Percentiles rank a stretch among this genome's conserved stretches.
Evolutionary conservation across 53 echinoderm and acorn worm species (phyloP).

Genomic region (Arbacia lixula): DNA sequence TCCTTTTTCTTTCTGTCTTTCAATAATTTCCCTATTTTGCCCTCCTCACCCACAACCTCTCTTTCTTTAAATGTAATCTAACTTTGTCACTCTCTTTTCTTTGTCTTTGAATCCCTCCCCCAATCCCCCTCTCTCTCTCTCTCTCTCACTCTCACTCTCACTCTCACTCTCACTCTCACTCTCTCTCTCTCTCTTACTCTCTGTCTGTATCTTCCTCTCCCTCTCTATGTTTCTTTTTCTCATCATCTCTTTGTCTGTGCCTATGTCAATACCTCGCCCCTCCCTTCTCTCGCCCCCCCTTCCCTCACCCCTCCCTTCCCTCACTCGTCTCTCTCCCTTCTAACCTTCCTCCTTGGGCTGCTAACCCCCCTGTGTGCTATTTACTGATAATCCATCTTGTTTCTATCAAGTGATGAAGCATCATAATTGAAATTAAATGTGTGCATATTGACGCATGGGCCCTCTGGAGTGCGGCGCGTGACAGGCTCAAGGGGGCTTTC

Average conservation of each 20-base stretch:
- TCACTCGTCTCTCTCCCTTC: too few relatives aligned
- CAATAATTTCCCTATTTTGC: neutral
- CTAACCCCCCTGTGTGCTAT: too few relatives aligned
- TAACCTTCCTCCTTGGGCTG: too few relatives aligned
- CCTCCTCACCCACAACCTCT: neutral
- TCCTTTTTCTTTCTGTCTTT: neutral
- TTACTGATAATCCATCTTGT: conserved; percentile 18
- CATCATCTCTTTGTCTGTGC: neutral
- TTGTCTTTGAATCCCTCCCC: neutral
- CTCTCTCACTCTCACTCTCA: neutral
- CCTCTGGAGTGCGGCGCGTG: conserved; percentile 5
- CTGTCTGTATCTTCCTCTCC: neutral
- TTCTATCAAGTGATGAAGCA: neutral
- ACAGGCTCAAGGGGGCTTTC: conserved; percentile 24
- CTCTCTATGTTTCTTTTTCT: neutral
- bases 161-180: neutral
- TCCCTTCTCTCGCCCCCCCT: too few relatives aligned
- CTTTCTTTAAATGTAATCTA: neutral
- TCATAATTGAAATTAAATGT: conserved; percentile 42
- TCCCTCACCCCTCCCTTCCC: too few relatives aligned
- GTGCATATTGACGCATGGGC: conserved; percentile 41
- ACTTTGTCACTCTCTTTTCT: neutral
- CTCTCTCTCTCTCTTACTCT: neutral
- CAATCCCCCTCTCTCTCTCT: neutral
- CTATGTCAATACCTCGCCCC: too few relatives aligned